Conservation (phyloP, 2,888 invertebrate genomes). For the Druceiella hillmani region DNA sequence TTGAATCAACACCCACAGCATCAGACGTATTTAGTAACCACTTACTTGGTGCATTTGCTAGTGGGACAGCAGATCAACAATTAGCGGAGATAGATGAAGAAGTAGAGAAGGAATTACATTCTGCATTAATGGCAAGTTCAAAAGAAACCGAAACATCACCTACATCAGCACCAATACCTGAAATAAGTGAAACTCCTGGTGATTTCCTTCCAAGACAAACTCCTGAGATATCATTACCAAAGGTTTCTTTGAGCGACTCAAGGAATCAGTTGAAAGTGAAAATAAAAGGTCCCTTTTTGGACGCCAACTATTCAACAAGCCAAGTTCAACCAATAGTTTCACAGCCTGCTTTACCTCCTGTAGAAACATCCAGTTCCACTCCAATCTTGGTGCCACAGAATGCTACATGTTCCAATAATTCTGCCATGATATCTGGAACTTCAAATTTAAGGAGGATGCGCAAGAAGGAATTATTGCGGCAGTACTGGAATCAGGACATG, state of each 20-base stretch:
- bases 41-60: conserved; percentile 60
- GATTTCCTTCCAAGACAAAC: conserved; percentile 33
- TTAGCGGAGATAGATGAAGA: conserved; percentile 74
- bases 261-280: conserved; percentile 85
- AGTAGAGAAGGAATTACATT: conserved; percentile 69
- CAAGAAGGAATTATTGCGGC: conserved; percentile 80
- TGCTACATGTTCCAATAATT: conserved; percentile 41
- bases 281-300: conserved; percentile 83
- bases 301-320: conserved; percentile 66
- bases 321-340: conserved; percentile 54
- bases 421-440: conserved; percentile 53
- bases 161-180: conserved; percentile 26
- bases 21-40: conserved; percentile 59
- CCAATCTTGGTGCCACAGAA: conserved; percentile 39
- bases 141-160: conserved; percentile 38
- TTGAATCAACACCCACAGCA: conserved; percentile 52
- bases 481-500: conserved; percentile 83
- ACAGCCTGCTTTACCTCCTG: conserved; percentile 42
- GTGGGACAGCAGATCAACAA: conserved; percentile 63
- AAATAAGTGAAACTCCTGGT: conserved; percentile 29
- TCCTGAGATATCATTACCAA: conserved; percentile 42
- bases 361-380: conserved; percentile 36
- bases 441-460: conserved; percentile 80
- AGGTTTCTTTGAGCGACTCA: conserved; percentile 73
- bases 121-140: conserved; percentile 57